Base-by-base conservation (phyloP, 2,113 vertebrate species). In the Isichthys henryi region DNA sequence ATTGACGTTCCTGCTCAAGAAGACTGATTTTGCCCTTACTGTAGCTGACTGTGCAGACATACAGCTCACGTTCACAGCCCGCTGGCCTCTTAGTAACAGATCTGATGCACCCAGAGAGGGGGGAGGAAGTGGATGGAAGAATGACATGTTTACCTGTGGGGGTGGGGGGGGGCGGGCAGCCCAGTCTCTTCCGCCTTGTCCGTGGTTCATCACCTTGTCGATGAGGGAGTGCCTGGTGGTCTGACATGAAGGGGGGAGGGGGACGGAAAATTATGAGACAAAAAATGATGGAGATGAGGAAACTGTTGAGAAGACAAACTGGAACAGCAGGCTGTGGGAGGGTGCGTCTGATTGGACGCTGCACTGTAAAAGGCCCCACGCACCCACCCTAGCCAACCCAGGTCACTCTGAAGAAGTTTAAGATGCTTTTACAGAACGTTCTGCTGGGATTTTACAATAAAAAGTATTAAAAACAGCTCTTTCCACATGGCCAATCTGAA, bases 401-500 rank as follows among this genome's bases (percentile, higher is more conserved):
- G 88, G 89, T 91, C 93, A 93, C 92, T 94, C 93, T 94, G 93
- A 93, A 93, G 93, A 94, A 94, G 94, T 92, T 91, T 89, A 92
- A 95, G 95, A 95, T 90, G 80, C 90, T 91, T 92, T 91, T 93
- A 93, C 93, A 93, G 93, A 95, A 95, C 94, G 94, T 80, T 85
- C 88, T 52, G 74, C 13, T 5, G 48, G 11, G 82, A 62, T 93
- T 93, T 93, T 94, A 93, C 92, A 80, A 90, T 95, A 92, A 91
- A 94, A 95, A 31, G 85, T 53, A 56, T 87, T 95, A 95, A 93
- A 94, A 49, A 87, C 13, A 93, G 92, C 89, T 39, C 31, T 43
- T 17, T 80, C 15, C 74, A 39, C 31, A 5, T 3, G 15, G 74
- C 74, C 31, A n/a, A 39, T 80, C 35, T 19, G 74, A 80, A 43